Evolutionary conservation across 2,888 invertebrate species (phyloP).

Genomic region (Mimumesa dahlbomi): DNA sequence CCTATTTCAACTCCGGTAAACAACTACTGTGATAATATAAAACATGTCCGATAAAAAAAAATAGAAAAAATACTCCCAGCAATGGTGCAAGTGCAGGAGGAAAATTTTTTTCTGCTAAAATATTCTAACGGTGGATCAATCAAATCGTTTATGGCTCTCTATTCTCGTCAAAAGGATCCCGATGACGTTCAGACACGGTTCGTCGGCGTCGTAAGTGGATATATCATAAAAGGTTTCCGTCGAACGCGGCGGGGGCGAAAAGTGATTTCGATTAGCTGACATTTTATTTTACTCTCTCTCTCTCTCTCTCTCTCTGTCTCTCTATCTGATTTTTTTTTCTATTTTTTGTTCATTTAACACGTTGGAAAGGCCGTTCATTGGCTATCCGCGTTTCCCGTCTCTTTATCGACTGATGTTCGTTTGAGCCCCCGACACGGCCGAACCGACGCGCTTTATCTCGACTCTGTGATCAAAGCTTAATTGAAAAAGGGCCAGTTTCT

Average conservation of each 20-base stretch:
- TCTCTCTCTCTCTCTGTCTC: constrained; percentile 8
- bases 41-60: too few species aligned
- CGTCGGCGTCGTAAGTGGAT: constrained; percentile 26
- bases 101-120: too few species aligned
- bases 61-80: too few species aligned
- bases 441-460: constrained; percentile 58
- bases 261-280: constrained; percentile 45
- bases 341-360: too few species aligned
- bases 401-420: constrained; percentile 50
- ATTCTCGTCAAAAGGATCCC: neutral
- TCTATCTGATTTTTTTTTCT: constrained; percentile 6
- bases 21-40: too few species aligned
- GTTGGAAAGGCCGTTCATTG: constrained; percentile 45
- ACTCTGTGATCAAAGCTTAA: constrained; percentile 71
- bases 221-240: constrained; percentile 8
- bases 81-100: too few species aligned
- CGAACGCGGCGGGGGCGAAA: constrained; percentile 24
- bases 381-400: constrained; percentile 13
- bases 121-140: too few species aligned
- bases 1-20: too few species aligned
- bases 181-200: neutral
- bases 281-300: constrained; percentile 24
- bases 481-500: constrained; percentile 71
- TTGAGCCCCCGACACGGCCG: constrained; percentile 45
- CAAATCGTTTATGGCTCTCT: neutral